These are phyloP conservation scores for Lineus longissimus DNA, from an alignment of 1,140 invertebrate genomes.

Conservation along the genomic window DNA sequence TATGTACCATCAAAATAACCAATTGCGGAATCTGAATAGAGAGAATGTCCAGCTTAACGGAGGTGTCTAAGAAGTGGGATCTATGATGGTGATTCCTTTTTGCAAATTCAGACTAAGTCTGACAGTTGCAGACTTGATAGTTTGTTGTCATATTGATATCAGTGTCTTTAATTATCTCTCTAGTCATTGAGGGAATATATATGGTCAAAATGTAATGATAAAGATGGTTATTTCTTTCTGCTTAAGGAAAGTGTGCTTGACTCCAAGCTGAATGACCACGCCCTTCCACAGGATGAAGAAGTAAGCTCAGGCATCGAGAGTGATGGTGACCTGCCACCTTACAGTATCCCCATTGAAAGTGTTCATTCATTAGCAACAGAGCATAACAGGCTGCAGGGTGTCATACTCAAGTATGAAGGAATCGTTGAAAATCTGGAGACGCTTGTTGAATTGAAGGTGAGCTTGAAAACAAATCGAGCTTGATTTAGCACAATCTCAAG, in stretches of 20 bases:
- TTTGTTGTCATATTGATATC: neutral
- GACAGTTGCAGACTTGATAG: neutral
- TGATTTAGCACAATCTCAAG: neutral
- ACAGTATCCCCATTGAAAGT: constrained; percentile 21
- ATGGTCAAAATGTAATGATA: neutral
- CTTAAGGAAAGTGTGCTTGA: constrained; percentile 29
- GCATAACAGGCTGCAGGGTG: constrained; percentile 20
- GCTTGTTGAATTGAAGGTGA: constrained; percentile 25
- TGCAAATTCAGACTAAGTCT: too few species aligned
- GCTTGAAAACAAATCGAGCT: neutral
- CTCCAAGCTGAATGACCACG: constrained; percentile 11
- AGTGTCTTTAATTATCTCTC: neutral
- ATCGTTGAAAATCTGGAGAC: constrained; percentile 28
- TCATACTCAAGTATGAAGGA: constrained; percentile 30
- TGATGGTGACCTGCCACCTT: neutral
- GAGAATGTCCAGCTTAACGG: too few species aligned
- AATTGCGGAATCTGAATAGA: too few species aligned
- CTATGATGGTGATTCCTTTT: too few species aligned
- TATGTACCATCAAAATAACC: too few species aligned
- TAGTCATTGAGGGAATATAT: too few species aligned
- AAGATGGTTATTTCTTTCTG: neutral
- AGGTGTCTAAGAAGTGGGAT: too few species aligned
- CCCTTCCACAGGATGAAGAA: constrained; percentile 8
- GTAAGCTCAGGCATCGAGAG: neutral
- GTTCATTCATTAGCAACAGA: constrained; percentile 18